Evolutionary conservation across 1,140 invertebrate genomes (phyloP).

Genomic region (Trialeurodes vaporariorum): DNA sequence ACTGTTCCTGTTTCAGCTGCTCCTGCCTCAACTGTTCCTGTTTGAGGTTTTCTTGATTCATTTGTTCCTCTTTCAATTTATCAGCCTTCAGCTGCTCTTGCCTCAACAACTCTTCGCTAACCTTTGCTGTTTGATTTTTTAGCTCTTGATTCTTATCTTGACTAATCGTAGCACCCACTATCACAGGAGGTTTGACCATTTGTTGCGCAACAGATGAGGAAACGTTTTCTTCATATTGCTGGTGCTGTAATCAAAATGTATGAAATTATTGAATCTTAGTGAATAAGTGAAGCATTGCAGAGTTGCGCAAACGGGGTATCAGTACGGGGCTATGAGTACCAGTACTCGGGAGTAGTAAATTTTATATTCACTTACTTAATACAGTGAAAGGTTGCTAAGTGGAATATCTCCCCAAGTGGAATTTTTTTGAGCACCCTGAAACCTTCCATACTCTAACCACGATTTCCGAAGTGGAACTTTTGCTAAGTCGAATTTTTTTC

Average conservation of each 20-base stretch:
- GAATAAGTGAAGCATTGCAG: not conserved
- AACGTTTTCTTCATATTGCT: conserved; percentile 5
- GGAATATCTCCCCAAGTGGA: too few relatives aligned
- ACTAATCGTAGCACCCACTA: conserved; percentile 12
- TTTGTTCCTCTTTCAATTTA: not conserved
- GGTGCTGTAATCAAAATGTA: conserved; percentile 2
- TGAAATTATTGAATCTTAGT: not conserved
- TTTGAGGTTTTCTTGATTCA: conserved; percentile 5
- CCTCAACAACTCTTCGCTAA: conserved; percentile 1
- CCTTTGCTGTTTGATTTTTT: conserved; percentile 4
- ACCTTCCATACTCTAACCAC: too few relatives aligned
- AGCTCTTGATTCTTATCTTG: conserved; percentile 7
- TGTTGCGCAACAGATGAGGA: not conserved
- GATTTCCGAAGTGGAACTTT: too few relatives aligned
- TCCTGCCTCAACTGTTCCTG: conserved; percentile 2
- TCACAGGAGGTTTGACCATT: conserved; percentile 9
- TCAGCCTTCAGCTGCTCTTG: conserved; percentile 5
- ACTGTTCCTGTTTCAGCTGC: conserved; percentile 14
- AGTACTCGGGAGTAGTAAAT: too few relatives aligned
- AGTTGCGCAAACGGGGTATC: too few relatives aligned
- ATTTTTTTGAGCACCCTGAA: too few relatives aligned
- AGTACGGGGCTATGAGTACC: too few relatives aligned
- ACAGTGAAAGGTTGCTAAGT: too few relatives aligned
- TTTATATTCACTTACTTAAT: too few relatives aligned
- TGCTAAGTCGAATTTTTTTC: too few relatives aligned